A percentile compares a stretch with the other conserved stretches of the same genome.
These are phyloP conservation scores for Lucilia sericata DNA, from an alignment of 1,140 invertebrate genomes.

Conservation along the genomic window DNA sequence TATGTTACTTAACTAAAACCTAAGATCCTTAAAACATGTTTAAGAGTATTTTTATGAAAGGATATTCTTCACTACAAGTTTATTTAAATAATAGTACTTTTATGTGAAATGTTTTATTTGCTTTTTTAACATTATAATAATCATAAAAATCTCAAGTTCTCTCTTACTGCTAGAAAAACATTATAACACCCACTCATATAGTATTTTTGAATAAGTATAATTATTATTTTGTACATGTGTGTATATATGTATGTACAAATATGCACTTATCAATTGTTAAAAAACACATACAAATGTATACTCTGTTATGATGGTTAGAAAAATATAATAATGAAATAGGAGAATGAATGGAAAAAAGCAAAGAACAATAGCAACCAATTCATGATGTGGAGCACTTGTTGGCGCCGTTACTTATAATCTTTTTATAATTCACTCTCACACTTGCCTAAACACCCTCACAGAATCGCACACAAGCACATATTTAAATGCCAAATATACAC, in stretches of 20 bases:
- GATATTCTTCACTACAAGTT: no score
- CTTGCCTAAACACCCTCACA: neutral
- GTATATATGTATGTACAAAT: neutral
- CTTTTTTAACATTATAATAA: neutral
- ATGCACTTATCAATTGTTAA: neutral
- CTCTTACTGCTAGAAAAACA: neutral
- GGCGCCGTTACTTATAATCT: neutral
- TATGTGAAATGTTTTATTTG: neutral
- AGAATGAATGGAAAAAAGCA: neutral
- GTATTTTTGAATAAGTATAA: neutral
- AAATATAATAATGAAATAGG: neutral
- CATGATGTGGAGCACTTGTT: constrained; percentile 16
- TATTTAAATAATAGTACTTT: no score
- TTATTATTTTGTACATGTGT: neutral
- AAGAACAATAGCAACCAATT: constrained; percentile 1
- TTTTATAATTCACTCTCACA: neutral
- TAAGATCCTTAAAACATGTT: no score
- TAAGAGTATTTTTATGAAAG: no score
- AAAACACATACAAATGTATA: neutral
- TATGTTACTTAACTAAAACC: no score
- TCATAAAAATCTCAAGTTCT: neutral
- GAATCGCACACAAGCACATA: neutral
- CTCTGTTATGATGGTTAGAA: no score
- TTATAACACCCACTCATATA: neutral
- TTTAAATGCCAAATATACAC: neutral